Evolutionary conservation across 1,140 invertebrate species (phyloP), one percentile per base, ranked within the genome.

Genomic region (Lepidotrigona ventralis): DNA sequence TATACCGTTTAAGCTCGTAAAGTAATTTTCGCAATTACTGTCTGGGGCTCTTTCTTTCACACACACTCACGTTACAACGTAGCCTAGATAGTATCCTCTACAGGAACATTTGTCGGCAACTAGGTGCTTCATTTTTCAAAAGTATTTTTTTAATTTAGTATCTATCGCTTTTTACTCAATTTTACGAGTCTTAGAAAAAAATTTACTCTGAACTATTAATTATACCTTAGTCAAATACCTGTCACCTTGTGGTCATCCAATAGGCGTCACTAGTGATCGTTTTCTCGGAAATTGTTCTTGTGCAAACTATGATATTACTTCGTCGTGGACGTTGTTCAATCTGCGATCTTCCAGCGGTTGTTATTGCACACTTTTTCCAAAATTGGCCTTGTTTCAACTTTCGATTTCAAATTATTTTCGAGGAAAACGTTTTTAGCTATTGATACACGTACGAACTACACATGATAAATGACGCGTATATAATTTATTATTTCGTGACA

Each of bases 401-500:
- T 12, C 58, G 58, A 4, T 60, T 60, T 23, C 58, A n/a, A 60
- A 60, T n/a, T n/a, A 60, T 60, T 60, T n/a, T 60, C 58, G 3
- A 5, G 12, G 0, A 1, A 9, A 14, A 23, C 11, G 9, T 60
- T 26, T 8, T 64, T 64, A 19, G 4, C 29, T 64, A 29, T 64
- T 15, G 26, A 2, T 29, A 29, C 29, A 64, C 2, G 63, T 12
- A 15, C 63, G 63, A 64, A 29, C 17, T n/a, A n/a, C 26, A 64
- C 63, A 17, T n/a, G 82, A 70, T 64, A 64, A 14, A 26, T 64
- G 8, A 23, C 58, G 63, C 15, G 60, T 64, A 17, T 64, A 64
- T 29, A 64, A 64, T 64, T 75, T 82, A 68, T 71, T 71, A 78
- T 74, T 75, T 87, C 81, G 81, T 70, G 58, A 74, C 70, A 54